Base-by-base conservation (phyloP, 2,113 vertebrate genomes). In the Nymphicus hollandicus region DNA sequence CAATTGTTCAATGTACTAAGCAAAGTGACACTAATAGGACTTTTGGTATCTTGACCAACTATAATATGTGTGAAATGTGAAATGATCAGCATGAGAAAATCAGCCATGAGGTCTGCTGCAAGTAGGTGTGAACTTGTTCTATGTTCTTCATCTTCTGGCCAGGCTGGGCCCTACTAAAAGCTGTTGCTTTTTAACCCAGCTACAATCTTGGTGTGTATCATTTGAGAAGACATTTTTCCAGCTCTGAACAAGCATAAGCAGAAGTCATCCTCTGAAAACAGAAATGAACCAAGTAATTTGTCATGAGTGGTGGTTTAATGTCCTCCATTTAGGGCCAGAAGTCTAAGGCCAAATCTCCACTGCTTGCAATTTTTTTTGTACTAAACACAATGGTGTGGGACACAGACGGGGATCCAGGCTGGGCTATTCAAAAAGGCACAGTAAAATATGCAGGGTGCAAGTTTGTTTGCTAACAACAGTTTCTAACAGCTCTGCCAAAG, bases 21-120 rank as follows among this genome's bases (percentile, higher is more conserved):
- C 95, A 82, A 77, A 71, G 90, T 84, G 7, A 31, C 81, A 68
- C 58, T 90, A 74, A 29, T 27, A 69, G 65, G 39, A 49, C 31
- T 90, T 93, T 41, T 68, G 43, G 53, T 95, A 71, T 81, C 58
- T 93, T 86, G 88, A 77, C 3, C 50, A 88, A 71, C 68, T 46
- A 52, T 17, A 31, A 12, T 52, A 31, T 25, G 43, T 37, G n/a
- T 35, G 33, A 86, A 84, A 37, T 66, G 44, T n/a, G 55, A 85
- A 96, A 82, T 83, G 93, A 95, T 20, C 77, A 93, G 29, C 64
- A 81, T 77, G 77, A 95, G 84, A 95, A 97, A 96, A 92, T 28
- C 63, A 88, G 44, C 13, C 22, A 24, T 60, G n/a, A 77, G 7
- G 17, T 89, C 44, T 72, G 83, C 64, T 88, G 50, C 80, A 64